phyloP scores from a whole-genome alignment of 2,113 vertebrate genomes.

The Ailuropoda melanoleuca region DNA sequence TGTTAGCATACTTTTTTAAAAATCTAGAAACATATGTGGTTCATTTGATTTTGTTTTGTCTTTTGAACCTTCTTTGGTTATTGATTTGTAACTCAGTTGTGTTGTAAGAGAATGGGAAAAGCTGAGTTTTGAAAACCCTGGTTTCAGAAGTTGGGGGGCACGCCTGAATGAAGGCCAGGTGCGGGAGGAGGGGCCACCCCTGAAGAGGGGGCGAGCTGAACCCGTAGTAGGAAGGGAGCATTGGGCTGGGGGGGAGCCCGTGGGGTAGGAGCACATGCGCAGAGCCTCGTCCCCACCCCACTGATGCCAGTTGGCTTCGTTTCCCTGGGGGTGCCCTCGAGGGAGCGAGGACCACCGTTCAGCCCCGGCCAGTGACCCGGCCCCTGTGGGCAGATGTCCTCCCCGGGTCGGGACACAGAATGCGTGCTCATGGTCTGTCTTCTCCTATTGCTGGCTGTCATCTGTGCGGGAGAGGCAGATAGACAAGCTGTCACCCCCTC shows the following conservation, averaged over 20 bases:
- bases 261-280: no score
- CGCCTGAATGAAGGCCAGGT: rapidly evolving
- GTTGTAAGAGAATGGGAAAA: neutral
- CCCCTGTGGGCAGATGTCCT: neutral
- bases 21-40: neutral
- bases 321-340: neutral
- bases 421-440: neutral
- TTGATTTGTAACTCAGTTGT: neutral
- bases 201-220: no score
- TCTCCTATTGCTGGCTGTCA: rapidly evolving
- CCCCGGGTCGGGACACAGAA: neutral
- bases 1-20: neutral
- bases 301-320: neutral
- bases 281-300: neutral
- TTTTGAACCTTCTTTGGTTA: neutral
- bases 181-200: neutral
- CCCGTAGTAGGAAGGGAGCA: rapidly evolving
- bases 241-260: neutral
- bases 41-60: neutral
- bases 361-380: neutral
- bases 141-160: neutral
- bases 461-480: rapidly evolving
- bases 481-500: no score
- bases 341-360: neutral
- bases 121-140: neutral